phyloP scores from a whole-genome alignment of 2,113 vertebrate genomes.

The Albula glossodonta region DNA sequence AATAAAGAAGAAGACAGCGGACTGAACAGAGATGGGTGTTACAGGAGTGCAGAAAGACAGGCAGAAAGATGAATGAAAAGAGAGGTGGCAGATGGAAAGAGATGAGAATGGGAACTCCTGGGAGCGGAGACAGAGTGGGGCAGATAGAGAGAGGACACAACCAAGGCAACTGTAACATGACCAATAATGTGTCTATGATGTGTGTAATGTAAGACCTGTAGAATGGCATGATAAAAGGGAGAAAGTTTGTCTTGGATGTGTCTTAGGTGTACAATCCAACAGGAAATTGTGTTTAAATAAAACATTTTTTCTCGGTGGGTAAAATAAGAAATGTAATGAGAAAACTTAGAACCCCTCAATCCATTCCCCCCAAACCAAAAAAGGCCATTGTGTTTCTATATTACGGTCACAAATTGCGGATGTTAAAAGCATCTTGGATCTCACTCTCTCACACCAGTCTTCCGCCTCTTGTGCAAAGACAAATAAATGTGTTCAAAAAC shows the following conservation, averaged over 20 bases:
- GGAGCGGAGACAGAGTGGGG: conserved; percentile 12
- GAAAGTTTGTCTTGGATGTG: conserved; percentile 36
- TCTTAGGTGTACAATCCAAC: conserved; percentile 37
- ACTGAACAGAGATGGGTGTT: conserved; percentile 30
- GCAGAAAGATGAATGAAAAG: conserved; percentile 43
- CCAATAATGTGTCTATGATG: conserved; percentile 57
- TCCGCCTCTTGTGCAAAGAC: conserved; percentile 56
- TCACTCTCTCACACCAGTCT: conserved; percentile 16
- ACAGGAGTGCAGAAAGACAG: conserved; percentile 37
- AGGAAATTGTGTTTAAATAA: conserved; percentile 59
- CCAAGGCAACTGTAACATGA: conserved; percentile 57
- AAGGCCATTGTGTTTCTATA: conserved; percentile 61
- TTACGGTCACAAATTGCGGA: conserved; percentile 56
- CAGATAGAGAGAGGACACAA: conserved; percentile 41
- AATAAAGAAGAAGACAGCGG: not conserved
- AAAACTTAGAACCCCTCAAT: conserved; percentile 50
- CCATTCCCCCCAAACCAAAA: conserved; percentile 23
- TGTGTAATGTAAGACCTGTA: conserved; percentile 32
- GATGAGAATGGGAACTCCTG: conserved; percentile 53
- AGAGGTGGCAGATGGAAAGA: conserved; percentile 65
- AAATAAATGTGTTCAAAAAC: conserved; percentile 57
- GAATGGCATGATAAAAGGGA: conserved; percentile 26
- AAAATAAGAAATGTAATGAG: conserved; percentile 69
- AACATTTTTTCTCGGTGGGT: conserved; percentile 47
- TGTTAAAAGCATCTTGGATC: conserved; percentile 50